Evolutionary conservation across 2,888 invertebrate genomes (phyloP), one percentile per base, ranked within the genome.

Genomic region (Xylota sylvarum): DNA sequence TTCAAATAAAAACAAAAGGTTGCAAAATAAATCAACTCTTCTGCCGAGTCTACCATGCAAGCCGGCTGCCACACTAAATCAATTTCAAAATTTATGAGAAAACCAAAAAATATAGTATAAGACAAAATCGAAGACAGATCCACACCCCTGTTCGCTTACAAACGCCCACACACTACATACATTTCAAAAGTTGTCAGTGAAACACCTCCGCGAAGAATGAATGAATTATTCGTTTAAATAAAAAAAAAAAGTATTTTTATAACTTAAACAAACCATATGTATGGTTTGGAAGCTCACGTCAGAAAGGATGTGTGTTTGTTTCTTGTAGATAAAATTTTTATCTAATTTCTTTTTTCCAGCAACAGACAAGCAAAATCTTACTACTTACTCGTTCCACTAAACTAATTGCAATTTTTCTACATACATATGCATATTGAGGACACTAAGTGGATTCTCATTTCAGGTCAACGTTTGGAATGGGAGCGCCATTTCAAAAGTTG

Each of bases 401-500:
- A 52, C 70, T 69, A 62, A 78, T 70, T 78, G 77, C 67, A 60
- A 69, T 1, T 40, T 10, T 73, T 23, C 9, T 30, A 32, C 43
- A 56, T 65, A 23, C 23, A 32, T n/a, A 43, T n/a, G 55, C 40
- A 30, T 69, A 69, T 60, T 52, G 69, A 77, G 58, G 69, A 55
- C 78, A 78, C 69, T 55, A 52, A 69, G 62, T 70, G 60, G 40
- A 43, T 9, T 40, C n/a, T 5, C 5, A 52, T 62, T 69, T 27
- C 32, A 43, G 77, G 69, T 69, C 77, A 69, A n/a, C 40, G 23
- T 19, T 58, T 48, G 4, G 46, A 76, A 56, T 65, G 17, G 65
- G 65, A 65, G 37, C 19, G 17, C 10, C 6, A 19, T 48, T 48
- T 7, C 19, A 48, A 19, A 9, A n/a, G 4, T 43, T 43, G 4